A percentile compares a stretch with the other conserved stretches of the same genome.
phyloP scores from a whole-genome alignment of 2,888 invertebrate genomes.

The Eucera pruinosa region DNA sequence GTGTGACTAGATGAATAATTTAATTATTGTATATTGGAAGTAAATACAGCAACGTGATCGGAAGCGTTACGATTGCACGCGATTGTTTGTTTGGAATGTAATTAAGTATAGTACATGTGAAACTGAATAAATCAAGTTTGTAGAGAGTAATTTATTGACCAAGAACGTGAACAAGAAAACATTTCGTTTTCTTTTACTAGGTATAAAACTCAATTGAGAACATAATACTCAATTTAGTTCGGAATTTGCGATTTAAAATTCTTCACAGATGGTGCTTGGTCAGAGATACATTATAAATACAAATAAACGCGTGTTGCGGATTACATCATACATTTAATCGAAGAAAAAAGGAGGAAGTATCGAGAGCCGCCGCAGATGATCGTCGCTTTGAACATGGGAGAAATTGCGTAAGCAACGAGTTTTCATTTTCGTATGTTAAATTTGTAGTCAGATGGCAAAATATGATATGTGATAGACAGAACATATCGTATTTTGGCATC shows the following conservation, averaged over 20 bases:
- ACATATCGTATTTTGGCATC: no score
- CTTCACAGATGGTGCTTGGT: background rate
- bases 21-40: background rate
- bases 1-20: background rate
- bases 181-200: constrained; percentile 2
- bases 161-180: constrained; percentile 17
- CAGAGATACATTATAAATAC: constrained; percentile 29
- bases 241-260: constrained; percentile 34
- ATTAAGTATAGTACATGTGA: constrained; percentile 19
- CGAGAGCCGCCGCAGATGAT: constrained; percentile 35
- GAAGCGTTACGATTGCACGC: background rate
- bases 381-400: constrained; percentile 14
- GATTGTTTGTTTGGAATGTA: constrained; percentile 11
- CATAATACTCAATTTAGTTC: constrained; percentile 29
- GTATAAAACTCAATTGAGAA: background rate
- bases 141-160: constrained; percentile 24
- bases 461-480: no score
- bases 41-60: constrained; percentile 5
- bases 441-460: no score
- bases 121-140: constrained; percentile 2
- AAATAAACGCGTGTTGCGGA: constrained; percentile 33
- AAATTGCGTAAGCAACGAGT: constrained; percentile 30
- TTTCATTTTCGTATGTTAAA: constrained; percentile 13
- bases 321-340: constrained; percentile 38
- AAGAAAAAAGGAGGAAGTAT: constrained; percentile 34